These are phyloP conservation scores for Drosophila niveifrons DNA, from an alignment of 2,888 invertebrate species.

Conservation along the genomic window DNA sequence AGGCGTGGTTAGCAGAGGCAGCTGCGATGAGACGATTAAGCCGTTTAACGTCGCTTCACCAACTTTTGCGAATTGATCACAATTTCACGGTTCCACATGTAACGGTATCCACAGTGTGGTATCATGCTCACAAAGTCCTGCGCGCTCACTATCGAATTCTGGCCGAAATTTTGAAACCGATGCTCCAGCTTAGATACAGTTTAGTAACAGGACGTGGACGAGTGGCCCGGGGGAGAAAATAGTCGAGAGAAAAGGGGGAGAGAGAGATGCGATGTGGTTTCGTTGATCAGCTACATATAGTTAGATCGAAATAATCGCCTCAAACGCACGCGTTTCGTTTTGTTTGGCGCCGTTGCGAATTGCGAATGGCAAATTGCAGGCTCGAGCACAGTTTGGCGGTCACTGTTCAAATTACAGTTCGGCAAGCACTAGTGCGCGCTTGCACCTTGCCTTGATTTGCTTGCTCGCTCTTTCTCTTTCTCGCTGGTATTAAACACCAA, in stretches of 20 bases:
- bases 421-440: slow-evolving; percentile 4
- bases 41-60: slow-evolving; percentile 94
- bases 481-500: slow-evolving; percentile 25
- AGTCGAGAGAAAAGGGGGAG: not conserved
- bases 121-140: slow-evolving; percentile 86
- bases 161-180: slow-evolving; percentile 32
- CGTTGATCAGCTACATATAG: slow-evolving; percentile 67
- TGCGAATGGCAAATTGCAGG: slow-evolving; percentile 20
- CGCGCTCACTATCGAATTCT: slow-evolving; percentile 79
- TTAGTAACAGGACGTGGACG: not conserved
- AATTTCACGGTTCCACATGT: slow-evolving; percentile 97
- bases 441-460: slow-evolving; percentile 16
- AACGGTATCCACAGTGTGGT: slow-evolving; percentile 91
- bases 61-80: slow-evolving; percentile 96
- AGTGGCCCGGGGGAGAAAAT: not conserved
- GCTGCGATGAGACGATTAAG: slow-evolving; percentile 29
- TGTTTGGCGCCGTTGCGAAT: slow-evolving; percentile 67
- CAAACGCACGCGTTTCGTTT: slow-evolving; percentile 69
- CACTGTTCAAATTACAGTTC: slow-evolving; percentile 24
- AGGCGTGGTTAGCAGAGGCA: slow-evolving; percentile 37
- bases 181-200: slow-evolving; percentile 34
- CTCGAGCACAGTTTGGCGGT: slow-evolving; percentile 13
- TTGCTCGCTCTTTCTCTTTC: not conserved
- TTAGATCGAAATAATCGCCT: slow-evolving; percentile 44
- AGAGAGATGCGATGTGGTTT: not conserved